A percentile compares a stretch with the other conserved stretches of the same genome.
These are phyloP conservation scores for Meriones psammophilus DNA, from an alignment of 2,797 vertebrate genomes.

Conservation along the genomic window DNA sequence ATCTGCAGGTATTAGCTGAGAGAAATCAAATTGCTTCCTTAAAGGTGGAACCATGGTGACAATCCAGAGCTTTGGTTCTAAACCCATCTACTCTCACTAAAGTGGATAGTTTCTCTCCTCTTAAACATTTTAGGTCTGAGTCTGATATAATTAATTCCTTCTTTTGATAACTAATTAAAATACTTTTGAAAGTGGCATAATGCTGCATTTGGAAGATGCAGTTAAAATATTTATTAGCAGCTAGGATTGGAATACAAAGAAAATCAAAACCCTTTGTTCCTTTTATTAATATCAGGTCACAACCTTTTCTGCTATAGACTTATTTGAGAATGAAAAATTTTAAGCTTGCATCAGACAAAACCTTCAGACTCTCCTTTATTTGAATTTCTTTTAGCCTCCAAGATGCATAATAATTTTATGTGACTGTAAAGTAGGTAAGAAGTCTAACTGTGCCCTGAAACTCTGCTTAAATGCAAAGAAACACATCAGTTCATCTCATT, in stretches of 20 bases:
- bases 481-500: neutral
- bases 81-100: neutral
- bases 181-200: constrained; percentile 21
- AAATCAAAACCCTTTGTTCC: constrained; percentile 51
- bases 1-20: constrained; percentile 35
- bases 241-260: constrained; percentile 44
- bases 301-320: constrained; percentile 59
- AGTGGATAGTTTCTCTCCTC: neutral
- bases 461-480: neutral
- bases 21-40: constrained; percentile 14
- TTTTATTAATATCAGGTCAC: constrained; percentile 58
- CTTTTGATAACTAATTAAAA: constrained; percentile 68
- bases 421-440: neutral
- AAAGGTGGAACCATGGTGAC: neutral
- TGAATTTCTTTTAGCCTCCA: constrained; percentile 21
- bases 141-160: constrained; percentile 40
- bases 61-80: constrained; percentile 12
- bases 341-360: constrained; percentile 34
- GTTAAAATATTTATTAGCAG: constrained; percentile 66
- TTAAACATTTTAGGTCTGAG: constrained; percentile 41
- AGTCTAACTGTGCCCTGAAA: constrained; percentile 23
- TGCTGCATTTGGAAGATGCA: constrained; percentile 32
- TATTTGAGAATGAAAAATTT: constrained; percentile 29
- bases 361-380: constrained; percentile 23
- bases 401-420: constrained; percentile 52